phyloP scores from a whole-genome alignment of 2,797 vertebrate genomes.

The Squalus acanthias region DNA sequence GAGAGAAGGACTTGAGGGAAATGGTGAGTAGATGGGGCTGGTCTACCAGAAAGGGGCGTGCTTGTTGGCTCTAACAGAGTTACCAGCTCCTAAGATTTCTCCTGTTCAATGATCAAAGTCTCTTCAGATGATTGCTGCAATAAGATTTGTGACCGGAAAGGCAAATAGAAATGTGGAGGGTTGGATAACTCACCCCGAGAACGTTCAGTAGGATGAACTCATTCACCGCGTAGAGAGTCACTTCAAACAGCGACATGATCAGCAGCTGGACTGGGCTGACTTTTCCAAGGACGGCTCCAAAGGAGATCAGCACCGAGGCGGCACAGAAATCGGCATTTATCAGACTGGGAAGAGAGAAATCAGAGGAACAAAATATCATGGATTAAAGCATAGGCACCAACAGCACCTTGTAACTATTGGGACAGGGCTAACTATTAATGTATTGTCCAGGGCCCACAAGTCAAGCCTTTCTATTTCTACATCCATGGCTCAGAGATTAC shows the following conservation, averaged over 20 bases:
- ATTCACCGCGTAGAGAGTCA: constrained; percentile 83
- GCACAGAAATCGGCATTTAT: constrained; percentile 95
- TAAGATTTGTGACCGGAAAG: not conserved
- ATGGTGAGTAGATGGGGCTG: not conserved
- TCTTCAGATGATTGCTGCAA: not conserved
- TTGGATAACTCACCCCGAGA: constrained; percentile 70
- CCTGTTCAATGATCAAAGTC: no score
- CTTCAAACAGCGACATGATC: constrained; percentile 82
- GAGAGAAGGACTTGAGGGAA: not conserved
- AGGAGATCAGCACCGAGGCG: constrained; percentile 82
- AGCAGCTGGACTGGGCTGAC: constrained; percentile 85
- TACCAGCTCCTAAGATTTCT: not conserved
- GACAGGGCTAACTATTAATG: not conserved
- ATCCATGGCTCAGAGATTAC: not conserved
- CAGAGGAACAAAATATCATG: not conserved
- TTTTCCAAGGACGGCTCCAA: constrained; percentile 85
- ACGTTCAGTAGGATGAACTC: constrained; percentile 79
- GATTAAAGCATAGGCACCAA: not conserved
- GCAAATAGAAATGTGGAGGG: not conserved
- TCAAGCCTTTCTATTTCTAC: not conserved
- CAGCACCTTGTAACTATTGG: not conserved
- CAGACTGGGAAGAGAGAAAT: constrained; percentile 60
- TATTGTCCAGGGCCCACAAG: not conserved
- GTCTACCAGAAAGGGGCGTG: not conserved
- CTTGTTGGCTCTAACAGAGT: not conserved